phyloP scores from a whole-genome alignment of 2,888 invertebrate species.

The Tineola bisselliella region DNA sequence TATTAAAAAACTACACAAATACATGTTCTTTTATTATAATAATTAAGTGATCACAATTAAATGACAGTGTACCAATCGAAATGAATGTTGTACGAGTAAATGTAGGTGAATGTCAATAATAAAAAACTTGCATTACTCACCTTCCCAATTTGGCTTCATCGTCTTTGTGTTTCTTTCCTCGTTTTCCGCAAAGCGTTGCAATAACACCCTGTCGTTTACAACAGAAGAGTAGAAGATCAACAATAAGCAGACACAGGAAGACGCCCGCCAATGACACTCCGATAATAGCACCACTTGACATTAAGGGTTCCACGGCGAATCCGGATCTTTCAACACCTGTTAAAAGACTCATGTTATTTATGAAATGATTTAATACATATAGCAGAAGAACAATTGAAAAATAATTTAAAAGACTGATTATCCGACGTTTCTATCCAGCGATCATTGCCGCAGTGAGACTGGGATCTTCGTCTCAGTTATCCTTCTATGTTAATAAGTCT shows the following conservation, averaged over 20 bases:
- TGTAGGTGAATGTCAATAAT: too few species aligned
- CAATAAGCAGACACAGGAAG: conserved; percentile 79
- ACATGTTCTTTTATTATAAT: neutral
- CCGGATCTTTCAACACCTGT: conserved; percentile 59
- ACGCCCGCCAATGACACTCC: conserved; percentile 87
- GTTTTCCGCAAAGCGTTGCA: conserved; percentile 74
- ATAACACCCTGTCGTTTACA: conserved; percentile 73
- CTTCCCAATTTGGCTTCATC: conserved; percentile 87
- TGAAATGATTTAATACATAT: neutral
- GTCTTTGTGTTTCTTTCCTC: conserved; percentile 76
- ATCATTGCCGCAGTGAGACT: too few species aligned
- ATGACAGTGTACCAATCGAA: neutral
- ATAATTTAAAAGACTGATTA: neutral
- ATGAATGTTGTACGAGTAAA: too few species aligned
- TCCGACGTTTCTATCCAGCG: too few species aligned
- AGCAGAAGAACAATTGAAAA: conserved; percentile 7
- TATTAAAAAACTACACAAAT: neutral
- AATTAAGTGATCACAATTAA: neutral
- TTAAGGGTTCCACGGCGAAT: conserved; percentile 59
- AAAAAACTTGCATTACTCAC: conserved; percentile 54
- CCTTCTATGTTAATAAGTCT: too few species aligned
- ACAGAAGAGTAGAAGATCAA: conserved; percentile 86
- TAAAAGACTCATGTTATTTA: conserved; percentile 20
- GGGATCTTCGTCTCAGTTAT: too few species aligned
- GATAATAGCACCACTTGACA: conserved; percentile 82